phyloP scores from a whole-genome alignment of 2,888 invertebrate genomes.

The Orthosia gothica region DNA sequence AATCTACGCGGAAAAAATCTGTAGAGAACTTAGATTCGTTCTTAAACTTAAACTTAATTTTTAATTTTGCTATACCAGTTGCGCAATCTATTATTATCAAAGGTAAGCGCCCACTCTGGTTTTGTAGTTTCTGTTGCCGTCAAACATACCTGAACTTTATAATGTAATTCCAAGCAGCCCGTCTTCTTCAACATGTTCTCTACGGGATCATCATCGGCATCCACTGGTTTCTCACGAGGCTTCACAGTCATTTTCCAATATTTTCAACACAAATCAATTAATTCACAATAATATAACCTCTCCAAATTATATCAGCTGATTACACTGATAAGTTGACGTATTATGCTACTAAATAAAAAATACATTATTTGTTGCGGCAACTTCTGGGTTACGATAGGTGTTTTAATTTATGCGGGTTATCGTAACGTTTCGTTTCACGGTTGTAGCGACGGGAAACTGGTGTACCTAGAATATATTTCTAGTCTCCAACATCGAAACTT shows the following conservation, averaged over 20 bases:
- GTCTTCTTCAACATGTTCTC: slow-evolving; percentile 97
- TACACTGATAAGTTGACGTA: slow-evolving; percentile 33
- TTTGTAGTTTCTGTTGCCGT: background rate
- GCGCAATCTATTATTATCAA: background rate
- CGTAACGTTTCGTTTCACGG: slow-evolving; percentile 44
- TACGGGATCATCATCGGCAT: slow-evolving; percentile 95
- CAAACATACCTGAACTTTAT: slow-evolving; percentile 95
- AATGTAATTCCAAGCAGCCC: slow-evolving; percentile 97
- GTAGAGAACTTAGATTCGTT: background rate
- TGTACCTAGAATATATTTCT: too few species aligned
- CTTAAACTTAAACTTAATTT: background rate
- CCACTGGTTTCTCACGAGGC: slow-evolving; percentile 78
- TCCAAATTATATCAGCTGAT: slow-evolving; percentile 53
- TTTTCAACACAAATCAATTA: background rate
- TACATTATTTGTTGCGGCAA: background rate
- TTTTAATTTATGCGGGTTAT: slow-evolving; percentile 11
- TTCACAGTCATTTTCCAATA: slow-evolving; percentile 83
- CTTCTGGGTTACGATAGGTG: too few species aligned
- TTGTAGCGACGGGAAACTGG: too few species aligned
- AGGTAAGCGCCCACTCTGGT: background rate
- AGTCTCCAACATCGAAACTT: too few species aligned
- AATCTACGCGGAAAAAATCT: background rate
- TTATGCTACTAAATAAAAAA: slow-evolving; percentile 28
- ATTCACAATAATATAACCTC: slow-evolving; percentile 57
- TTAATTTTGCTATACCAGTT: background rate